Conservation (phyloP, 1,140 invertebrate species). For the Chironomus tepperi region DNA sequence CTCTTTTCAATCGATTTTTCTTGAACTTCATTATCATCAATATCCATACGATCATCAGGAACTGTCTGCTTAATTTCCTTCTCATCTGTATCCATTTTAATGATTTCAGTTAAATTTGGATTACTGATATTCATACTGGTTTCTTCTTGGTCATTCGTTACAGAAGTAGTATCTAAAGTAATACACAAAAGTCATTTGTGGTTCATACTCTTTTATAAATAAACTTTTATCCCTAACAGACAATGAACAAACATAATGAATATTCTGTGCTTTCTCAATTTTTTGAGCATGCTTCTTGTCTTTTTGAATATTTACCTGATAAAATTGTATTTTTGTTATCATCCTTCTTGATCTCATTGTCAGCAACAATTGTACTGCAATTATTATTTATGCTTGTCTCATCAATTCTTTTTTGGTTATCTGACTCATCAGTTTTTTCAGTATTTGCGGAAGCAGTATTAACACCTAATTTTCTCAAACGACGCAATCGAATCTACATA, state of each 20-base stretch:
- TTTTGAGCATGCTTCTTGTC: too few relatives aligned
- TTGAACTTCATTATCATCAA: slow-evolving; percentile 33
- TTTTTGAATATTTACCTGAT: background rate
- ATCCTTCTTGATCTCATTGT: background rate
- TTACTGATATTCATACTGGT: background rate
- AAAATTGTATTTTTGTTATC: background rate
- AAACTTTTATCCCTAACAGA: background rate
- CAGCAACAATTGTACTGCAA: background rate
- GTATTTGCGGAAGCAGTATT: background rate
- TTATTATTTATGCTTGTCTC: background rate
- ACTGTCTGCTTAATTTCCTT: slow-evolving; percentile 22
- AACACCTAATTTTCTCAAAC: slow-evolving; percentile 11
- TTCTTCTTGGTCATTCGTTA: background rate
- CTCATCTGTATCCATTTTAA: slow-evolving; percentile 58
- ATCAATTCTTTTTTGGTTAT: slow-evolving; percentile 6
- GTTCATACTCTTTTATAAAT: too few relatives aligned
- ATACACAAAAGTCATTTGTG: background rate
- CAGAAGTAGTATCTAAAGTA: background rate
- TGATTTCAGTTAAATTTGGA: slow-evolving; percentile 48
- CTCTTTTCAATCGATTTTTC: slow-evolving; percentile 47
- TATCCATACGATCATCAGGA: slow-evolving; percentile 27
- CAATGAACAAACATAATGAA: too few relatives aligned
- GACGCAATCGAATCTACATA: slow-evolving; percentile 17
- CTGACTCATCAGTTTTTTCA: slow-evolving; percentile 21
- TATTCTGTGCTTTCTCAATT: too few relatives aligned